Conservation (phyloP, 2,797 vertebrate species). For the Vultur gryphus region DNA sequence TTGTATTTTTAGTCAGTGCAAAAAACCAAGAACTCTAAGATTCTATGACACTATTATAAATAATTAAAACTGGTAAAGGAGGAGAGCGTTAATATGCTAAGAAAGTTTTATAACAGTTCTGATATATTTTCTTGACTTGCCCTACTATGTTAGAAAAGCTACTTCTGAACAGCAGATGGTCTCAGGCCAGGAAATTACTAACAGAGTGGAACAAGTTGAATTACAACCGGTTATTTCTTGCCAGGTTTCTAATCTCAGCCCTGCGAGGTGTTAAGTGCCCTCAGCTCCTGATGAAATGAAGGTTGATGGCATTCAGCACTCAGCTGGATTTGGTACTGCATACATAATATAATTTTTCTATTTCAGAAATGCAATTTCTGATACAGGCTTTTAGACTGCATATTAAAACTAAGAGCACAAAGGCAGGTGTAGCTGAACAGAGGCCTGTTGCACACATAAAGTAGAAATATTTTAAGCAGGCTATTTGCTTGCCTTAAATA, state of each 20-base stretch:
- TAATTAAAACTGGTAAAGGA: not conserved
- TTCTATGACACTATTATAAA: not conserved
- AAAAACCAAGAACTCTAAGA: not conserved
- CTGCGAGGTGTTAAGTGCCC: constrained; percentile 29
- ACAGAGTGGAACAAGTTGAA: constrained; percentile 5
- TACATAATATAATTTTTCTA: not conserved
- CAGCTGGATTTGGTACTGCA: not conserved
- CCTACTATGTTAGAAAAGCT: not conserved
- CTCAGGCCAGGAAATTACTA: constrained; percentile 15
- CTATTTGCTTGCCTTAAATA: not conserved
- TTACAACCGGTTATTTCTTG: constrained; percentile 22
- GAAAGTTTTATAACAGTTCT: not conserved
- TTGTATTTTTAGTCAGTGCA: not conserved
- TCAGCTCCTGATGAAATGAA: constrained; percentile 6
- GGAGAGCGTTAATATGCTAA: not conserved
- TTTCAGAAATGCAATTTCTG: constrained; percentile 6
- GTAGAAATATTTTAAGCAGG: not conserved
- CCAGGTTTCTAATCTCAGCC: constrained; percentile 44
- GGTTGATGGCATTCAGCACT: not conserved
- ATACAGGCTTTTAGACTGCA: not conserved
- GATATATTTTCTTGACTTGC: not conserved
- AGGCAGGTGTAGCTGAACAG: not conserved
- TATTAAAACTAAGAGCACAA: not conserved
- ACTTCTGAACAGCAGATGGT: constrained; percentile 7
- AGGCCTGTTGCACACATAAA: not conserved